Base-by-base conservation (phyloP, 2,797 vertebrate species). In the Liparis tanakae region DNA sequence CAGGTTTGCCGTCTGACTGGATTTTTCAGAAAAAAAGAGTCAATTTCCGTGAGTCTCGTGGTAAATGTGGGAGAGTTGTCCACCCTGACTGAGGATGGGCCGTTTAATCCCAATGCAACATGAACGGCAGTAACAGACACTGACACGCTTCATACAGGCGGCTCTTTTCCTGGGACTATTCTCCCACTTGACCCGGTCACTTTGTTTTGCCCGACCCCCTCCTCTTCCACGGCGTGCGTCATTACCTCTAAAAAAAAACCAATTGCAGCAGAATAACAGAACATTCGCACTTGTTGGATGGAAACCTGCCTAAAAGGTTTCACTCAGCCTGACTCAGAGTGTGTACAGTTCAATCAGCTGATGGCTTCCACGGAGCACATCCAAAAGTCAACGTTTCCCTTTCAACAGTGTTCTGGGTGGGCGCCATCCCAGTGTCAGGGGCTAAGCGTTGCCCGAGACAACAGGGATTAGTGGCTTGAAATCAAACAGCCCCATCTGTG, bases 401-500 rank as follows among this genome's bases (percentile, higher is more conserved):
- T n/a, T 56, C 58, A 46, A 55, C 59, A 20, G 18, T 22, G 48
- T 48, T 71, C 10, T 72, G 72, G 57, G 10, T 43, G 7, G 13
- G 54, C 34, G 72, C 79, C 80, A 80, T 80, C 10, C 0, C 48
- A 48, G 61, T 56, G 70, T 84, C 61, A 58, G 74, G 67, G 60
- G 70, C 76, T 74, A 58, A 9, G 63, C 12, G 54, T 57, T 58
- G 67, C 63, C 68, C 60, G 54, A 62, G 76, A 85, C 67, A 69
- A 73, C 74, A 58, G 69, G 64, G 74, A 87, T 87, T 78, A 82
- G 72, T 74, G 67, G 70, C 56, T 57, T 73, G 20, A 84, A 84
- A 76, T 84, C 68, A 80, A 77, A 75, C 65, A 36, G 30, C 73
- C 37, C 68, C 59, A 72, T 77, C 74, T 76, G 74, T n/a, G 25